Evolutionary conservation across 1,140 invertebrate species (phyloP), one percentile per base, ranked within the genome.

Genomic region (Plectus sambesii): DNA sequence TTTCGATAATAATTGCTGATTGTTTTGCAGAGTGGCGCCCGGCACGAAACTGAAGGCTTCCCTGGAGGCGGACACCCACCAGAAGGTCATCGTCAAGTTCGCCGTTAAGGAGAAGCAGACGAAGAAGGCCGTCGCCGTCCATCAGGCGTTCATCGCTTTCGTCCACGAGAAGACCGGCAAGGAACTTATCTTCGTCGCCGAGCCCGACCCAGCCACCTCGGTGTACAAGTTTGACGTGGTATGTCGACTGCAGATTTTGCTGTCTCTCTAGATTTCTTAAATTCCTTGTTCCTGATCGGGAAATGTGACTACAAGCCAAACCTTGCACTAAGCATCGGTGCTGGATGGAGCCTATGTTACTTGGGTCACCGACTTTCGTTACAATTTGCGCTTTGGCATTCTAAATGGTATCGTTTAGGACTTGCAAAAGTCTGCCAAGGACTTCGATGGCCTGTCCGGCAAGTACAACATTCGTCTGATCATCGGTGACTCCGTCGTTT

Each of bases 191-290:
- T 94, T 89, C 69, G 82, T 94, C 23, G 85, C 87, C 12, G 88
- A 94, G 69, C 78, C 81, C n/a, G 88, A 92, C 66, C 74, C 76
- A 39, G 73, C 75, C 52, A 48, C 53, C 24, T 79, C 82, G 57
- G 74, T 80, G n/a, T 90, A 94, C 63, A 87, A 85, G 73, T 83
- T 94, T 58, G 87, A 93, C 66, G 75, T 92, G 76, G 84, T 86
- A 69, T 74, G 73, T 72, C n/a, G n/a, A n/a, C n/a, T n/a, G n/a
- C n/a, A n/a, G n/a, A n/a, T n/a, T n/a, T n/a, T n/a, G n/a, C n/a
- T n/a, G n/a, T n/a, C n/a, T n/a, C n/a, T n/a, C n/a, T n/a, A n/a
- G n/a, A n/a, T n/a, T n/a, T n/a, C n/a, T n/a, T n/a, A n/a, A n/a
- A n/a, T n/a, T n/a, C n/a, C n/a, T n/a, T n/a, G n/a, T n/a, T n/a